A percentile compares a stretch with the other conserved stretches of the same genome.
Evolutionary conservation across 2,797 vertebrate species (phyloP).

Genomic region (Sebastes goodei): DNA sequence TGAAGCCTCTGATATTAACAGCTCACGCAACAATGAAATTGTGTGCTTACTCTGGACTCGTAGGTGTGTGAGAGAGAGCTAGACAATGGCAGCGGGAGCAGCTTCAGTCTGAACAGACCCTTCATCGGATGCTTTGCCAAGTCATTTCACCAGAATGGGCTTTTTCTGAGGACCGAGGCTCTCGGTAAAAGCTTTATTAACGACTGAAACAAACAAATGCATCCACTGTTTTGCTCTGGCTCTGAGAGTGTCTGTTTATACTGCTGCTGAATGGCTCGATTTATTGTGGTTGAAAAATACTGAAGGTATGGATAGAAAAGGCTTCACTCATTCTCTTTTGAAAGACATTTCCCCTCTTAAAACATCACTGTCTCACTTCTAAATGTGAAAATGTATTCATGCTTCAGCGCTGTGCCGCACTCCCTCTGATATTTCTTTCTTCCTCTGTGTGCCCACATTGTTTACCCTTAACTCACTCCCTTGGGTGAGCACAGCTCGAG

Average conservation of each 20-base stretch:
- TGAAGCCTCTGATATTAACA: slow-evolving; percentile 84
- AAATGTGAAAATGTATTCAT: slow-evolving; percentile 54
- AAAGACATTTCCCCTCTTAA: slow-evolving; percentile 58
- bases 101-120: slow-evolving; percentile 81
- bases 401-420: slow-evolving; percentile 30
- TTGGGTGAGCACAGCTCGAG: slow-evolving; percentile 48
- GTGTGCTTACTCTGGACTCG: slow-evolving; percentile 77
- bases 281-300: slow-evolving; percentile 56
- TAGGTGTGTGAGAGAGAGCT: slow-evolving; percentile 80
- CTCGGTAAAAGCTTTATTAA: slow-evolving; percentile 74
- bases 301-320: slow-evolving; percentile 53
- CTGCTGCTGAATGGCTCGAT: slow-evolving; percentile 63
- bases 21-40: slow-evolving; percentile 81
- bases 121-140: slow-evolving; percentile 76
- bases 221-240: slow-evolving; percentile 51
- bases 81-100: slow-evolving; percentile 75
- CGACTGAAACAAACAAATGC: slow-evolving; percentile 71
- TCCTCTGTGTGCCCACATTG: slow-evolving; percentile 55
- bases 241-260: slow-evolving; percentile 62
- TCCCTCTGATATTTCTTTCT: slow-evolving; percentile 51
- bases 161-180: slow-evolving; percentile 59
- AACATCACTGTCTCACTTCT: slow-evolving; percentile 53
- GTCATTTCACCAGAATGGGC: slow-evolving; percentile 74
- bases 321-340: slow-evolving; percentile 54
- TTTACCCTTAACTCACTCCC: slow-evolving; percentile 66